Base-by-base conservation (phyloP, 2,888 invertebrate species). In the Gisinianus flammeolus region DNA sequence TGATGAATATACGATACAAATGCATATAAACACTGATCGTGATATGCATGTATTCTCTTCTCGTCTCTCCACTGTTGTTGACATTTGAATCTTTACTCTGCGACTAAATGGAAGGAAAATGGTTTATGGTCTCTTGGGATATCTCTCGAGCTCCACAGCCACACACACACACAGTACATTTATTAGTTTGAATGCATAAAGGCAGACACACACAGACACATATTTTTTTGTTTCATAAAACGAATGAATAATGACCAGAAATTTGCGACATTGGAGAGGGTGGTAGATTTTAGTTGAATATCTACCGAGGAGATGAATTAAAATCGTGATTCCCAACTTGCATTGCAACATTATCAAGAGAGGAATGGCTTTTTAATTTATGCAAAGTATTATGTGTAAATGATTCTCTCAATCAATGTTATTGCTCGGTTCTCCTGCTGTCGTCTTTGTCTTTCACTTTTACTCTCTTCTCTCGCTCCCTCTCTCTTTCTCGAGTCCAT, bases 301-400 rank as follows among this genome's bases (percentile, higher is more conserved):
- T n/a, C n/a, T n/a, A n/a, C n/a, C n/a, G n/a, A n/a, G 16, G 22
- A 56, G 56, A 56, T 22, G 35, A 35, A 68, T 68, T 68, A 68
- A 68, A 68, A 33, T 6, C 68, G 35, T 68, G 68, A 68, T 68
- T 68, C 35, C 33, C 22, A 68, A 31, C 35, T 68, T 68, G 68
- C 68, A 19, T 68, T 68, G 68, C 68, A 68, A 68, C 68, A 68
- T 68, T 19, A 68, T 68, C 16, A 16, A 44, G 76, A 74, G 68
- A 24, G 76, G 62, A 77, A 76, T 69, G 76, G 52, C 44, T 70
- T 22, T 77, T 54, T 62, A 75, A 75, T 75, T 75, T 68, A 67
- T 75, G 75, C 54, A 67, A 66, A 74, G 74, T 74, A 35, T 22
- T 64, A 16, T 26, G 24, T 67, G 74, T 35, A 24, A n/a, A n/a